Evolutionary conservation across 1,140 invertebrate genomes (phyloP).

Genomic region (Melipona quadrifasciata): DNA sequence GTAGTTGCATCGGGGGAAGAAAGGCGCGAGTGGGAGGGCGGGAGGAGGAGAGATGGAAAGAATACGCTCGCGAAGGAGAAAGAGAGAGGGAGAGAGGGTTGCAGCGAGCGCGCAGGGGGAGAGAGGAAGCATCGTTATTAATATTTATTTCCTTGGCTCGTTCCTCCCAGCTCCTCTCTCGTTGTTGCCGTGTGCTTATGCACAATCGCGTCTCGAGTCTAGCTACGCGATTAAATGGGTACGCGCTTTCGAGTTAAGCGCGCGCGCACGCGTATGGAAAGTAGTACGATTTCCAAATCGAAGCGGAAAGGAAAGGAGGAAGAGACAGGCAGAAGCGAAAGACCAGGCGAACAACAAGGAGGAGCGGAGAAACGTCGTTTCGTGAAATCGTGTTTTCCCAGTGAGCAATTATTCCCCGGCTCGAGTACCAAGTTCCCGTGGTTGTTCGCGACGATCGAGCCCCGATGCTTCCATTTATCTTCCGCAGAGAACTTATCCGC

Average conservation of each 20-base stretch:
- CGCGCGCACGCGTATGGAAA: slow-evolving; percentile 53
- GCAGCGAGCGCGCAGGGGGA: not conserved
- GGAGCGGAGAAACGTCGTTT: not conserved
- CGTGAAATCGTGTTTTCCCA: slow-evolving; percentile 30
- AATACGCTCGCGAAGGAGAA: not conserved
- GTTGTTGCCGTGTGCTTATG: slow-evolving; percentile 66
- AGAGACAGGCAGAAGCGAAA: not conserved
- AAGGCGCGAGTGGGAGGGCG: not conserved
- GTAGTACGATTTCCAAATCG: slow-evolving; percentile 52
- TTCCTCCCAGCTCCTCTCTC: slow-evolving; percentile 56
- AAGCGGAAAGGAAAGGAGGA: not conserved
- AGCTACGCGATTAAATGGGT: slow-evolving; percentile 57
- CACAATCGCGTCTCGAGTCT: slow-evolving; percentile 43
- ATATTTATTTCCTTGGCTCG: slow-evolving; percentile 73
- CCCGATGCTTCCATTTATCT: slow-evolving; percentile 43
- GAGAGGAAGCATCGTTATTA: slow-evolving; percentile 67
- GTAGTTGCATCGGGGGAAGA: slow-evolving; percentile 14
- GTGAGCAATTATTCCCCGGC: not conserved
- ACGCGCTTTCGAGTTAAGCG: slow-evolving; percentile 56
- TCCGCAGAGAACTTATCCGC: slow-evolving; percentile 34
- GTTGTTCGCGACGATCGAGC: slow-evolving; percentile 13
- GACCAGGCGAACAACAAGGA: slow-evolving; percentile 5
- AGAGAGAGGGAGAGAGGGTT: slow-evolving; percentile 19
- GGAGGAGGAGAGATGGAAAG: slow-evolving; percentile 16
- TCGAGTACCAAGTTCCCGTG: not conserved